Conservation (phyloP, 2,888 invertebrate genomes). For the Thera britannica region DNA sequence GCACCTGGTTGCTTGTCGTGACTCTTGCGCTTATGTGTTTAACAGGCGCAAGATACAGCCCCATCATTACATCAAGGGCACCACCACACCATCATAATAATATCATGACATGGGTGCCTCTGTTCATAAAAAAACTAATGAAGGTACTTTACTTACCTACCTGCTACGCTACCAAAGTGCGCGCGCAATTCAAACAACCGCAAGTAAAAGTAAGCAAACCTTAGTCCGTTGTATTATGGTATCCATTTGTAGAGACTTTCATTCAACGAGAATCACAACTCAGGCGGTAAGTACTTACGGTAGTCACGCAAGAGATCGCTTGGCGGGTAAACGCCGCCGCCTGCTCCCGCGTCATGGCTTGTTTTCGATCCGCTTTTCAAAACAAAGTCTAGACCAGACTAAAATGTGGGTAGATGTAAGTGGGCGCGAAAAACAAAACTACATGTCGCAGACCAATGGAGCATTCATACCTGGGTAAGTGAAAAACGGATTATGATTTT, state of each 20-base stretch:
- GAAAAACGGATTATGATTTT: not conserved
- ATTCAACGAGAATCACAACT: conserved; percentile 53
- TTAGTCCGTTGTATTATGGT: conserved; percentile 41
- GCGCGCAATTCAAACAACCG: conserved; percentile 52
- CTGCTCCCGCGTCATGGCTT: conserved; percentile 50
- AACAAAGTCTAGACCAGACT: conserved; percentile 51
- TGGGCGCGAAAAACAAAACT: conserved; percentile 84
- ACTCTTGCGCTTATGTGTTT: not conserved
- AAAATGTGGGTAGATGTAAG: conserved; percentile 86
- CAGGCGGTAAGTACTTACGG: conserved; percentile 29
- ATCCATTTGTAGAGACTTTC: conserved; percentile 49
- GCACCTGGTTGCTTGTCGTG: too few species aligned
- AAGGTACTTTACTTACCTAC: not conserved
- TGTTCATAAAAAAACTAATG: too few species aligned
- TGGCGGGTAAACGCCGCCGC: conserved; percentile 60
- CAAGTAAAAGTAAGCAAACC: conserved; percentile 37
- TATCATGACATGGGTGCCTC: too few species aligned
- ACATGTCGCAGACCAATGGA: conserved; percentile 85
- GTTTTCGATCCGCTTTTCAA: conserved; percentile 50
- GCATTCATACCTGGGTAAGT: conserved; percentile 88
- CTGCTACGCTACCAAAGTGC: conserved; percentile 36
- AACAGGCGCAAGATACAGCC: not conserved
- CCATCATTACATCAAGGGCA: too few species aligned
- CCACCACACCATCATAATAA: too few species aligned
- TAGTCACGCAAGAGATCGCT: conserved; percentile 67